phyloP scores from a whole-genome alignment of 2,888 invertebrate species.

The Barypeithes pellucidus region DNA sequence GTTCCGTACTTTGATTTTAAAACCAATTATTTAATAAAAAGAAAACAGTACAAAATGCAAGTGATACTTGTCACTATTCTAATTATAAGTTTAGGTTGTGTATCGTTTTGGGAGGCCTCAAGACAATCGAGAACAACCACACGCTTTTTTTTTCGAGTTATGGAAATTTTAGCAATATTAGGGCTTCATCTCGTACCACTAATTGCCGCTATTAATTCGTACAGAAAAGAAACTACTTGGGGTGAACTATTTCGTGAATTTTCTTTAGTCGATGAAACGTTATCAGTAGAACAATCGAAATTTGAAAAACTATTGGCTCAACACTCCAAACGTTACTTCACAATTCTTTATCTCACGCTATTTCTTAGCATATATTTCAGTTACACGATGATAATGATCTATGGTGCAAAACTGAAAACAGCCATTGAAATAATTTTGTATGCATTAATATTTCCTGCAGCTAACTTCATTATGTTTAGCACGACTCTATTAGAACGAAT shows the following conservation, averaged over 20 bases:
- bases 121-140: background rate
- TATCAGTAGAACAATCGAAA: background rate
- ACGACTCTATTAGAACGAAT: background rate
- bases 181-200: background rate
- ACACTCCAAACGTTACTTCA: background rate
- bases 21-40: no score
- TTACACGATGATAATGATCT: background rate
- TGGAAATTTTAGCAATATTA: background rate
- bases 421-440: background rate
- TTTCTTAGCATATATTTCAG: background rate
- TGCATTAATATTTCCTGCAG: background rate
- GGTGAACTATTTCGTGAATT: background rate
- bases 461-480: background rate
- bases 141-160: background rate
- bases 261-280: background rate
- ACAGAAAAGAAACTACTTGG: background rate
- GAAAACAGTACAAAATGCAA: background rate
- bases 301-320: background rate
- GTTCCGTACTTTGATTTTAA: no score
- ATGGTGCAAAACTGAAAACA: background rate
- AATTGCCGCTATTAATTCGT: background rate
- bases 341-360: background rate
- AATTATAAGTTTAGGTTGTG: background rate
- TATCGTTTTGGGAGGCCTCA: background rate
- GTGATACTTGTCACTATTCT: background rate